Evolutionary conservation across 2,888 invertebrate genomes (phyloP).

Genomic region (Monopis laevigella): DNA sequence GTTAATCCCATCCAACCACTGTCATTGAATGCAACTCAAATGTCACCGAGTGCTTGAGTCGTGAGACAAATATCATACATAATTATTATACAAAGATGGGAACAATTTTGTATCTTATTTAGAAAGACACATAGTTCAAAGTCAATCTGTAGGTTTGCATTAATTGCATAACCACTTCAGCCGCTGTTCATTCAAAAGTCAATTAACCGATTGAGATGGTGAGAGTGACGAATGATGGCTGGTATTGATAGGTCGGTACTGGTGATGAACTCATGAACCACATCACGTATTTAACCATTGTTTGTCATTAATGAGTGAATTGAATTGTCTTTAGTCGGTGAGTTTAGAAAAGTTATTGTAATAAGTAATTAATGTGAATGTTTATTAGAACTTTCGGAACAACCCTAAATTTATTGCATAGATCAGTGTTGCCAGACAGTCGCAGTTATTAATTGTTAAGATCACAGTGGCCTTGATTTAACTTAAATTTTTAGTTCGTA

Average conservation of each 20-base stretch:
- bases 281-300: slow-evolving; percentile 1
- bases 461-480: no score
- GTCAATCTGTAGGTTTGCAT: neutral
- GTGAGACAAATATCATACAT: neutral
- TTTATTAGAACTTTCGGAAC: no score
- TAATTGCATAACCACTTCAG: neutral
- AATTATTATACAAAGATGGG: neutral
- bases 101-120: neutral
- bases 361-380: no score
- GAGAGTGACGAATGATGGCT: slow-evolving; percentile 10
- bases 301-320: slow-evolving; percentile 2
- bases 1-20: neutral
- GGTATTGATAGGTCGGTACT: neutral
- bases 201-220: slow-evolving; percentile 11
- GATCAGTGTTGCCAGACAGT: no score
- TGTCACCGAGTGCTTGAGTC: slow-evolving; percentile 2
- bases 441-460: no score
- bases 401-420: no score
- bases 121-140: neutral
- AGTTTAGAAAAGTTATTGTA: neutral
- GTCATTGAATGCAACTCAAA: slow-evolving; percentile 8
- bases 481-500: no score
- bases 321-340: no score
- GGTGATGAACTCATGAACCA: slow-evolving; percentile 1
- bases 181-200: slow-evolving; percentile 8